Percentiles rank a stretch among this genome's conserved stretches.
These are phyloP conservation scores for Coleophora deauratella DNA, from an alignment of 2,888 invertebrate genomes.

Conservation along the genomic window DNA sequence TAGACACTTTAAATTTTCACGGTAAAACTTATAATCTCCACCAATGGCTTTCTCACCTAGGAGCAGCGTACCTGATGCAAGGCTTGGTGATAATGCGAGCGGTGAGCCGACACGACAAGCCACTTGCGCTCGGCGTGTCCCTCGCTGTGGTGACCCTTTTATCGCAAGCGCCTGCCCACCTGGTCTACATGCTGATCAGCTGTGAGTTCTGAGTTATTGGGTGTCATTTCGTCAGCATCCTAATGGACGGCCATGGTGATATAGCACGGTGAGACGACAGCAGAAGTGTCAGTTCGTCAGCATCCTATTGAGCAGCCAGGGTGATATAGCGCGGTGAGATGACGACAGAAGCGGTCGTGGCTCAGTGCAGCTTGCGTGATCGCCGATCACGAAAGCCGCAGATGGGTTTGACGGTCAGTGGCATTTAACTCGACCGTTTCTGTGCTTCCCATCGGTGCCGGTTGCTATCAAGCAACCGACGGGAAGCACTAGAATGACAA, in stretches of 20 bases:
- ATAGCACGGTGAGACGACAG: neutral
- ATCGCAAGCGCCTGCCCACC: constrained; percentile 37
- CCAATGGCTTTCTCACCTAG: constrained; percentile 25
- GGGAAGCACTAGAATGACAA: too few species aligned
- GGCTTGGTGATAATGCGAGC: constrained; percentile 52
- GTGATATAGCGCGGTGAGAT: neutral
- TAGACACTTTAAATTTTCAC: too few species aligned
- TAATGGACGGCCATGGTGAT: neutral
- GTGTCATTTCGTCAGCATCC: neutral
- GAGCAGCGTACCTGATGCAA: constrained; percentile 51
- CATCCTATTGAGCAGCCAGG: neutral
- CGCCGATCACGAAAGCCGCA: too few species aligned
- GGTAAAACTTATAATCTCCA: too few species aligned
- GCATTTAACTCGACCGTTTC: too few species aligned
- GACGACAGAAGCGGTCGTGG: too few species aligned
- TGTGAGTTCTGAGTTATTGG: constrained; percentile 30
- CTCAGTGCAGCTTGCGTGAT: too few species aligned
- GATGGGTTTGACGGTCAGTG: too few species aligned
- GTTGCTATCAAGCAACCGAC: too few species aligned
- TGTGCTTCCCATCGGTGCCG: too few species aligned
- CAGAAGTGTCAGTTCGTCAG: neutral
- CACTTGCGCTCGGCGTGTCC: constrained; percentile 38
- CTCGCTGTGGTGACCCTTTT: constrained; percentile 35
- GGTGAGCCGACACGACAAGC: constrained; percentile 39
- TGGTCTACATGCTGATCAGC: constrained; percentile 46